Base-by-base conservation (phyloP, 2,113 vertebrate genomes). In the Syrmaticus mikado region DNA sequence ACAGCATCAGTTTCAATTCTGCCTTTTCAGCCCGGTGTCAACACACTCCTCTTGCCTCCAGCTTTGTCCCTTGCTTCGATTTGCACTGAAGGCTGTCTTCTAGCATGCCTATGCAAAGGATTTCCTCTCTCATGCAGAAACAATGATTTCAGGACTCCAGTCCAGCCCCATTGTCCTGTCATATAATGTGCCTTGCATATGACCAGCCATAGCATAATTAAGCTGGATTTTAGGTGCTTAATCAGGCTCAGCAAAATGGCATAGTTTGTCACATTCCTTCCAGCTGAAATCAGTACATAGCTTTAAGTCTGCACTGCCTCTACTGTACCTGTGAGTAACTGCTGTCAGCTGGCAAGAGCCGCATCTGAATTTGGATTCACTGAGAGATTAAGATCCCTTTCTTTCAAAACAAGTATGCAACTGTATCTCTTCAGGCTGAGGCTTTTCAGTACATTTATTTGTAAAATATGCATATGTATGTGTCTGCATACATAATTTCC, bases 291-390 rank as follows among this genome's bases (percentile, higher is more conserved):
- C 82, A 92, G 87, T 73, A 14, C 52, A 45, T 24, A 90, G 92
- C 76, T 96, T 81, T 82, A 94, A 92, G 92, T 92, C 76, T 94
- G 80, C 80, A 93, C 94, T 96, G 93, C 93, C 93, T 95, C 95
- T 96, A 53, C 94, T 88, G 95, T 94, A 95, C 93, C 93, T 96
- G 87, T 70, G 82, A 87, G 90, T 90, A 95, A 96, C 87, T 95
- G 93, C 92, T 91, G 80, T 89, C 95, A 96, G 85, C 93, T 95
- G 91, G 85, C 74, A 92, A 83, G 76, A 74, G 32, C 76, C 75
- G 75, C 73, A 88, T 86, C 66, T 90, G 90, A 93, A 96, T 93
- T 88, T 2, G 6, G 87, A 87, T 95, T 93, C 78, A 76, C 91
- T 77, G 50, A 45, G 75, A 90, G 66, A 82, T 91, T 89, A 90